Percentiles rank a stretch among this genome's conserved stretches.
Conservation (phyloP, 2,888 invertebrate genomes). For the Gastrophysa polygoni region DNA sequence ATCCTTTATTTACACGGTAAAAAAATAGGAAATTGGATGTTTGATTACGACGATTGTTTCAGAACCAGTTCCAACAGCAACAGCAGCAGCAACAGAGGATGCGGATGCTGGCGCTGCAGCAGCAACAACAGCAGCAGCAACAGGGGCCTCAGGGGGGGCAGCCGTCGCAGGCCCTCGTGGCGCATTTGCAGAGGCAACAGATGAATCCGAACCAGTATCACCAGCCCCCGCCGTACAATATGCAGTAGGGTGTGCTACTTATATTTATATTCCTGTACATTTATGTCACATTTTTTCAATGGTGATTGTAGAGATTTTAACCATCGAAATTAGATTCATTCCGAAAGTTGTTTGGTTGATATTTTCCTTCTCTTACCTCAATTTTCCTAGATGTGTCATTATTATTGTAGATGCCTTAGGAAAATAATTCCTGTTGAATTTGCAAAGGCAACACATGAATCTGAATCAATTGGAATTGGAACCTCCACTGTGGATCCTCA, state of each 20-base stretch:
- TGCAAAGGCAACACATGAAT: too few relatives aligned
- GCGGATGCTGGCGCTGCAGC: constrained; percentile 72
- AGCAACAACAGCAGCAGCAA: constrained; percentile 61
- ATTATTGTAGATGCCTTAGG: too few relatives aligned
- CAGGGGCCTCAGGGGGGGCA: constrained; percentile 60
- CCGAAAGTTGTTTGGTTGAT: too few relatives aligned
- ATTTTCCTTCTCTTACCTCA: too few relatives aligned
- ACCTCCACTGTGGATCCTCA: too few relatives aligned
- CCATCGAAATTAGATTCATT: too few relatives aligned
- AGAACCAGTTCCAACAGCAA: constrained; percentile 66
- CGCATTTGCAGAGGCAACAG: constrained; percentile 70
- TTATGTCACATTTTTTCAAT: neutral
- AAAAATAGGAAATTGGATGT: too few relatives aligned
- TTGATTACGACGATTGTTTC: constrained; percentile 28
- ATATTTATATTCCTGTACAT: neutral
- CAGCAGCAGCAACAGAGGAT: constrained; percentile 66
- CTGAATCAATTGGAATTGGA: too few relatives aligned
- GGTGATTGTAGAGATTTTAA: too few relatives aligned
- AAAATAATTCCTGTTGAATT: too few relatives aligned
- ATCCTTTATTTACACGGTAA: too few relatives aligned
- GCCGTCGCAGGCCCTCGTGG: constrained; percentile 68
- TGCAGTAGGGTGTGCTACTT: constrained; percentile 38
- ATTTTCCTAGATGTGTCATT: too few relatives aligned
- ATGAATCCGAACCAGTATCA: constrained; percentile 63
- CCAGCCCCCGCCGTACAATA: constrained; percentile 64